A percentile compares a stretch with the other conserved stretches of the same genome.
Evolutionary conservation across 2,888 invertebrate genomes (phyloP).

Genomic region (Ectropis crepuscularia): DNA sequence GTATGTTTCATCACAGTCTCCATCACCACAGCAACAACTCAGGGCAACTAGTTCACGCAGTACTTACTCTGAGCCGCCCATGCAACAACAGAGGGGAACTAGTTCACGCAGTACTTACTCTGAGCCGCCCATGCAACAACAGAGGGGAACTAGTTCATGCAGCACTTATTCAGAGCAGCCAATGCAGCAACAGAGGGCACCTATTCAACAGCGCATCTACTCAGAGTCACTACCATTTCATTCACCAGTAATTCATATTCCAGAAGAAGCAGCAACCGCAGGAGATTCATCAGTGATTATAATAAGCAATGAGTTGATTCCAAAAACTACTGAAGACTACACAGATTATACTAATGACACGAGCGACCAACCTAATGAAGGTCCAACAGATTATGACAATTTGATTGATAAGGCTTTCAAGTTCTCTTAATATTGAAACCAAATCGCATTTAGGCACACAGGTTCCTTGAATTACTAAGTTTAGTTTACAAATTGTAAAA

Average conservation of each 20-base stretch:
- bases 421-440: constrained; percentile 19
- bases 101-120: constrained; percentile 3
- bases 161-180: constrained; percentile 8
- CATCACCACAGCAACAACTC: constrained; percentile 23
- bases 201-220: constrained; percentile 22
- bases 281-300: constrained; percentile 12
- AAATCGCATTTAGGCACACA: constrained; percentile 18
- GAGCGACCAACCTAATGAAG: constrained; percentile 17
- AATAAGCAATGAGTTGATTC: constrained; percentile 16
- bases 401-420: constrained; percentile 26
- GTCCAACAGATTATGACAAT: constrained; percentile 29
- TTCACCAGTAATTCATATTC: constrained; percentile 25
- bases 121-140: constrained; percentile 7
- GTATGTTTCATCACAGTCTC: constrained; percentile 26
- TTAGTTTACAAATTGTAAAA: constrained; percentile 19
- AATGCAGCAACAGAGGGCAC: constrained; percentile 14
- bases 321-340: constrained; percentile 17
- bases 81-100: neutral
- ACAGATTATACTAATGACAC: constrained; percentile 25
- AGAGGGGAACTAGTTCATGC: neutral
- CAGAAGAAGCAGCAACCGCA: constrained; percentile 27
- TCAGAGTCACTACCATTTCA: constrained; percentile 22
- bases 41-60: constrained; percentile 11
- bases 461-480: constrained; percentile 17
- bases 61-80: constrained; percentile 6